Conservation (phyloP, 1,140 invertebrate genomes). For the Caligus rogercresseyi region DNA sequence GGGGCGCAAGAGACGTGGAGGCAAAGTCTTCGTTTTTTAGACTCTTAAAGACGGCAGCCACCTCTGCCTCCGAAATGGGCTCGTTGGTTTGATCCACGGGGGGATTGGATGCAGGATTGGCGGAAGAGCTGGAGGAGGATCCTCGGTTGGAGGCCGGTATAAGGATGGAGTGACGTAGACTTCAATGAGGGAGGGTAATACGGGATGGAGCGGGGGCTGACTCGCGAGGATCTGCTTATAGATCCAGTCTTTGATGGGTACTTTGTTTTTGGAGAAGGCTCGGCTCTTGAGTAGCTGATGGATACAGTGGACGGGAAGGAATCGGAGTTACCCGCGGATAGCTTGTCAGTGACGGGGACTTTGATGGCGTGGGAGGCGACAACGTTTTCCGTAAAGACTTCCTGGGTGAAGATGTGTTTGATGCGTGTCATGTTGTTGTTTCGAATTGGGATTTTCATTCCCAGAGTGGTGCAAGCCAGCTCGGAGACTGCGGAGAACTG, state of each 20-base stretch:
- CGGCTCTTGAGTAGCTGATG: constrained; percentile 84
- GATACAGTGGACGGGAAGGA: constrained; percentile 90
- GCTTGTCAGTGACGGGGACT: constrained; percentile 72
- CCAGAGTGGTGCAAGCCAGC: constrained; percentile 75
- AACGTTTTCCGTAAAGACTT: constrained; percentile 93
- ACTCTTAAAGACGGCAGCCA: constrained; percentile 50
- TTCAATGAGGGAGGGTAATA: constrained; percentile 78
- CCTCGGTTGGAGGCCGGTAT: constrained; percentile 35
- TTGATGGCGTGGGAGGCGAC: constrained; percentile 87
- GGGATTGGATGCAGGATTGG: neutral
- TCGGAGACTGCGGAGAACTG: constrained; percentile 79
- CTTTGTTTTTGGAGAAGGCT: constrained; percentile 88
- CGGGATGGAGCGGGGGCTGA: constrained; percentile 69
- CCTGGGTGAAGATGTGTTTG: constrained; percentile 86
- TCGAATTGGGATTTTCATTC: constrained; percentile 82
- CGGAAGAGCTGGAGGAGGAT: constrained; percentile 11
- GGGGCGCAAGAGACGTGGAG: constrained; percentile 28
- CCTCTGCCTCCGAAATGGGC: constrained; percentile 76
- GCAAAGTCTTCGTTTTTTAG: neutral
- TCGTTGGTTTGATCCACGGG: constrained; percentile 55
- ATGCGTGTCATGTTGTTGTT: constrained; percentile 76
- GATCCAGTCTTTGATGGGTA: constrained; percentile 85
- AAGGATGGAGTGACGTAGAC: constrained; percentile 86
- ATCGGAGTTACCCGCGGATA: constrained; percentile 73
- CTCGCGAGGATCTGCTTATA: constrained; percentile 73